phyloP scores from a whole-genome alignment of 1,140 invertebrate genomes.

The Zaprionus vittiger region DNA sequence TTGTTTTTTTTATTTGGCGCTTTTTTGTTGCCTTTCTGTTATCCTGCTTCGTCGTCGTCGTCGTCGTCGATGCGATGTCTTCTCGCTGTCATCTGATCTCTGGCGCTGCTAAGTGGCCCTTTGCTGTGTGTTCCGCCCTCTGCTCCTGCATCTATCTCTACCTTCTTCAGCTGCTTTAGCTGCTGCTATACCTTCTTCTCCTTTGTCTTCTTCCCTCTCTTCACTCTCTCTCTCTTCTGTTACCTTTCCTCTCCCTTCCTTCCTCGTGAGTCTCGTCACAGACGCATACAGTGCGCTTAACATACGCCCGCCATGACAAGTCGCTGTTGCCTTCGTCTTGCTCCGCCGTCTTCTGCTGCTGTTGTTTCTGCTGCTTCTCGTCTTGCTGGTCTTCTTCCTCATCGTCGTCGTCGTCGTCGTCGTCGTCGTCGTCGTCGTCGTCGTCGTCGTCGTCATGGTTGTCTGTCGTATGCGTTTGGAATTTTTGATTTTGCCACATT shows the following conservation, averaged over 20 bases:
- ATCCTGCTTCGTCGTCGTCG: slow-evolving; percentile 52
- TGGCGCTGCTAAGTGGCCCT: slow-evolving; percentile 76
- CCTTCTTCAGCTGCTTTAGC: neutral
- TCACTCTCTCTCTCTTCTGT: neutral
- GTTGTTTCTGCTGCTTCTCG: slow-evolving; percentile 1
- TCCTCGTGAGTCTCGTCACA: slow-evolving; percentile 16
- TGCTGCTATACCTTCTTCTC: neutral
- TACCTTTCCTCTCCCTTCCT: neutral
- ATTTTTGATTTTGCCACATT: slow-evolving; percentile 82
- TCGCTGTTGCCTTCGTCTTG: slow-evolving; percentile 31
- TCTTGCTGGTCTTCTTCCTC: slow-evolving; percentile 14
- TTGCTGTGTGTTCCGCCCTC: neutral
- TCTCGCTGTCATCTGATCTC: slow-evolving; percentile 77
- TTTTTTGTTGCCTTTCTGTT: slow-evolving; percentile 52
- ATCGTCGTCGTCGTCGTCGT: slow-evolving; percentile 37
- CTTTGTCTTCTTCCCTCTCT: neutral
- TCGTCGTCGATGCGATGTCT: slow-evolving; percentile 52
- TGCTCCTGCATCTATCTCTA: neutral
- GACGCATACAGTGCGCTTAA: slow-evolving; percentile 17
- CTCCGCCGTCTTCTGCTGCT: slow-evolving; percentile 7
- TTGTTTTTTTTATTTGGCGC: slow-evolving; percentile 24
- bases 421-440: slow-evolving; percentile 33
- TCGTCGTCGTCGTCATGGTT: slow-evolving; percentile 66
- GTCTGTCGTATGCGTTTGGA: slow-evolving; percentile 79
- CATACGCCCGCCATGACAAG: slow-evolving; percentile 70